Evolutionary conservation across 1,140 invertebrate genomes (phyloP), one percentile per base, ranked within the genome.

Genomic region (Pissodes strobi): DNA sequence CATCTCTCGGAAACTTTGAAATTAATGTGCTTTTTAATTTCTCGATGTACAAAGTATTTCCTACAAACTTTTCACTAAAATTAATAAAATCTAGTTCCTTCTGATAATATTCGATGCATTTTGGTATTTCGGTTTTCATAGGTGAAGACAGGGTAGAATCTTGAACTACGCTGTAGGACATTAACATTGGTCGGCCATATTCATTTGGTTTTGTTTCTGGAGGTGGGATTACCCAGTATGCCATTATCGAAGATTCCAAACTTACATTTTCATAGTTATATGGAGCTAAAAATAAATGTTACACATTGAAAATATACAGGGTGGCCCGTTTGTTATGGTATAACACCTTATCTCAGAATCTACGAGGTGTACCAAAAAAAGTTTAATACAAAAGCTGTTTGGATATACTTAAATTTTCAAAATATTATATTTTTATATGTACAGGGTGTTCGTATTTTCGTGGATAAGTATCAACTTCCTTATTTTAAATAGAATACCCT

Each of bases 221-320:
- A 12, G 95, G 94, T 15, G 95, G 94, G 80, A 95, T 88, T 1
- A 96, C 94, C 94, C 95, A 97, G 76, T 92, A 97, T 55, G 92
- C 89, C 52, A 91, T 90, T 34, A 95, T 85, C 59, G 88, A 87
- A 1, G 91, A 92, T 72, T 91, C 90, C 59, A 90, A 80, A 19
- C 88, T 89, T 43, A 85, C 85, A 69, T 86, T 90, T 72, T 90
- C 89, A 46, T 86, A 86, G 76, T 92, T 90, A 74, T 94, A 96
- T 3, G 93, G 93, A 38, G 94, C 92, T 95, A 86, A 84, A 67
- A 53, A 27, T 27, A 27, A 27, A 27, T n/a, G n/a, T n/a, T n/a
- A n/a, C n/a, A n/a, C n/a, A n/a, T n/a, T n/a, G n/a, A n/a, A n/a
- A n/a, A n/a, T n/a, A n/a, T n/a, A n/a, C n/a, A n/a, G n/a, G n/a